These are phyloP conservation scores for Aplocera efformata DNA, from an alignment of 2,888 invertebrate species.

Conservation along the genomic window DNA sequence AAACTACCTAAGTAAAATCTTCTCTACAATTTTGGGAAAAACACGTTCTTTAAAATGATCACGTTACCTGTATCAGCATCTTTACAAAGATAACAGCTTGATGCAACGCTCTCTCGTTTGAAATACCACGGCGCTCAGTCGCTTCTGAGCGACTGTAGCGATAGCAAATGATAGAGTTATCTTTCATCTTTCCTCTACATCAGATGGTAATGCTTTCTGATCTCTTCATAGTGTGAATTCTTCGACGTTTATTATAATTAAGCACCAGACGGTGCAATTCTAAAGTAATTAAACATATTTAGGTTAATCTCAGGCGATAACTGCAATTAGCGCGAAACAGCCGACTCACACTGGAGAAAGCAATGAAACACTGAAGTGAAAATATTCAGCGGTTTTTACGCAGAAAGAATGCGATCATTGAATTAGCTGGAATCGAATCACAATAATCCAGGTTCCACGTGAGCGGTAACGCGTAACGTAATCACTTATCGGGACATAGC, in stretches of 20 bases:
- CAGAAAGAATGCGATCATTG: conserved; percentile 27
- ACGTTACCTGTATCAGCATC: background rate
- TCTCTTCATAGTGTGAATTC: conserved; percentile 43
- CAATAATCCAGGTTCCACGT: conserved; percentile 28
- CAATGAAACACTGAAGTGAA: conserved; percentile 44
- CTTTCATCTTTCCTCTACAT: conserved; percentile 28
- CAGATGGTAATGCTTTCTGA: conserved; percentile 48
- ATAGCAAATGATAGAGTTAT: conserved; percentile 34
- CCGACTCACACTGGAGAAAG: conserved; percentile 59
- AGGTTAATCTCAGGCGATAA: conserved; percentile 53
- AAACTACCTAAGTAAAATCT: too few relatives aligned
- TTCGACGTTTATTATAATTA: conserved; percentile 39
- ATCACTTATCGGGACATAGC: conserved; percentile 55
- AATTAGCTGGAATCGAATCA: conserved; percentile 19
- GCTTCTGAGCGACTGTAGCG: conserved; percentile 12
- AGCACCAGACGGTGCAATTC: conserved; percentile 35
- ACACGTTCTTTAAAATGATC: too few relatives aligned
- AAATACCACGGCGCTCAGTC: background rate
- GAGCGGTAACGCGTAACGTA: conserved; percentile 34
- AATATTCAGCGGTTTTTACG: conserved; percentile 33
- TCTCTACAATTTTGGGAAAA: too few relatives aligned
- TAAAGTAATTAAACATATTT: conserved; percentile 54
- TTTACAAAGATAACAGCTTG: background rate
- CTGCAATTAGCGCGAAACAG: conserved; percentile 54
- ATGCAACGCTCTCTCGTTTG: conserved; percentile 2